A percentile compares a stretch with the other conserved stretches of the same genome.
phyloP scores from a whole-genome alignment of 2,888 invertebrate genomes.

The Mesorhabditis sp. region DNA sequence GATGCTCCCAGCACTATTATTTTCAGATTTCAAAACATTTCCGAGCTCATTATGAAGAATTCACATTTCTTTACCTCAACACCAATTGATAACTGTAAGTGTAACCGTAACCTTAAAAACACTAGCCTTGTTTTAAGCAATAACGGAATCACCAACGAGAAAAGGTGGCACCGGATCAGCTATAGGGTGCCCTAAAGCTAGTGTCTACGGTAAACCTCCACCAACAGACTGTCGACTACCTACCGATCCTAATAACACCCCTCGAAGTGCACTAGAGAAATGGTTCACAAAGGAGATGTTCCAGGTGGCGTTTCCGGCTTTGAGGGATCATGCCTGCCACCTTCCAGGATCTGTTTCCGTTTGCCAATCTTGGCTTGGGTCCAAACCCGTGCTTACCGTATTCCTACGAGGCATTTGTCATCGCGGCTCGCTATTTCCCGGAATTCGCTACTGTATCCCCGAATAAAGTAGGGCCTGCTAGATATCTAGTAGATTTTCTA shows the following conservation, averaged over 20 bases:
- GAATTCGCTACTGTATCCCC: conserved; percentile 45
- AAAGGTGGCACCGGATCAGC: neutral
- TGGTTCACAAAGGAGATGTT: conserved; percentile 54
- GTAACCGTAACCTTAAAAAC: neutral
- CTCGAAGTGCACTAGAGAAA: conserved; percentile 36
- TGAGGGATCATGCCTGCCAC: neutral
- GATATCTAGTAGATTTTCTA: conserved; percentile 8
- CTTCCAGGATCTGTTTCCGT: conserved; percentile 52
- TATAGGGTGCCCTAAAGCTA: conserved; percentile 20
- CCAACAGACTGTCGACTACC: conserved; percentile 26
- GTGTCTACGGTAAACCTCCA: conserved; percentile 19
- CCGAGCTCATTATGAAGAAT: neutral
- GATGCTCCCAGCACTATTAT: neutral
- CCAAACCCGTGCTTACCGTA: conserved; percentile 51
- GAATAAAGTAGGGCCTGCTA: conserved; percentile 18
- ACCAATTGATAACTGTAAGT: neutral
- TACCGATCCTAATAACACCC: conserved; percentile 43
- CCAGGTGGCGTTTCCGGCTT: conserved; percentile 17
- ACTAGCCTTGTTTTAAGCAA: neutral
- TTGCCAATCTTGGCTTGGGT: conserved; percentile 53
- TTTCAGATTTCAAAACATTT: conserved; percentile 4
- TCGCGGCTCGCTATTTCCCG: conserved; percentile 56
- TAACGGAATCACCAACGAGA: neutral
- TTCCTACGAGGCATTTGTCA: conserved; percentile 52
- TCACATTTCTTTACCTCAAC: neutral